phyloP scores from a whole-genome alignment of 2,113 vertebrate species.

The Haliaeetus leucogaster region DNA sequence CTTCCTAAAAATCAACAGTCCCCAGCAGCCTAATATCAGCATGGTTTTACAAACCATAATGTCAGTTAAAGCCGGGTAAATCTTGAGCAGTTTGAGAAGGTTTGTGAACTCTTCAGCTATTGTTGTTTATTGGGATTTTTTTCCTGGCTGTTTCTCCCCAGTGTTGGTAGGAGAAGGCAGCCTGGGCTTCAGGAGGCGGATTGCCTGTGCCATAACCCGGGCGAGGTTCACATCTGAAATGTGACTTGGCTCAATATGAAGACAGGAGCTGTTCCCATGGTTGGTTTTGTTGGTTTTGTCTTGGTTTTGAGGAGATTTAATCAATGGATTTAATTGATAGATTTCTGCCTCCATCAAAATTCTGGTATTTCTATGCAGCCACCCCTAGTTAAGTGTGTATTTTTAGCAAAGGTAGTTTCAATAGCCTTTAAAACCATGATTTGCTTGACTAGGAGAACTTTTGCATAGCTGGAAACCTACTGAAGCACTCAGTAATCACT shows the following conservation, averaged over 20 bases:
- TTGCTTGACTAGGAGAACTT: not conserved
- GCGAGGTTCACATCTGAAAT: not conserved
- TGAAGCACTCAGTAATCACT: rapidly evolving
- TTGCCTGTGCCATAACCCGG: not conserved
- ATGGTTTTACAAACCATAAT: not conserved
- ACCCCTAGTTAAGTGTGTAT: not conserved
- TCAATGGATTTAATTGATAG: not conserved
- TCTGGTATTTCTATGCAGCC: not conserved
- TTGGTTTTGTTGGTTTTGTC: not conserved
- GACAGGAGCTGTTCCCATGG: not conserved
- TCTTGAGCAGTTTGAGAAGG: not conserved
- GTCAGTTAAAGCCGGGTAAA: not conserved
- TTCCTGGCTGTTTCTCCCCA: not conserved
- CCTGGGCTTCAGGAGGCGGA: not conserved
- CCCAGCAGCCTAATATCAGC: not conserved
- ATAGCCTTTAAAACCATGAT: not conserved
- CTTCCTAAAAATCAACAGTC: not conserved
- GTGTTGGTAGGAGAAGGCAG: not conserved
- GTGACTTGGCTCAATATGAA: not conserved
- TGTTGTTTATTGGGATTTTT: not conserved
- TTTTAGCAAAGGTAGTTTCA: not conserved
- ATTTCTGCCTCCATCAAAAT: not conserved
- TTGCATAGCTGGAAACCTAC: not conserved
- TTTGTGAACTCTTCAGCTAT: not conserved
- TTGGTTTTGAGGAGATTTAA: not conserved